phyloP scores from a whole-genome alignment of 30 jellyfish, hydroid and myxozoan genomes.

The Catostylus mosaicus region DNA sequence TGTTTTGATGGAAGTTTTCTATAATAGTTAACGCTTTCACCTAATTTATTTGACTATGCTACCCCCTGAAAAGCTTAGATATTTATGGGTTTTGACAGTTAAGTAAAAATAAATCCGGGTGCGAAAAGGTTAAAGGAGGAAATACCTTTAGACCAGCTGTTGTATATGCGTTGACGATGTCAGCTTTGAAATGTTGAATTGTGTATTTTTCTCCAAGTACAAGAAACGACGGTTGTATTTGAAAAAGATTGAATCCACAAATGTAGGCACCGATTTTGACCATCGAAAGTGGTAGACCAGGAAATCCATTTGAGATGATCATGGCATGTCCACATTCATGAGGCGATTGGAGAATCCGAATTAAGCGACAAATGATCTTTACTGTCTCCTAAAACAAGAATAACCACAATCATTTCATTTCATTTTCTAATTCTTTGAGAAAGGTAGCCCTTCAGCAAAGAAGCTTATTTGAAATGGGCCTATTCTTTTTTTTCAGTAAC shows the following conservation, averaged over 20 bases:
- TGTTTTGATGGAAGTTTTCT: neutral
- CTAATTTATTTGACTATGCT: too few relatives aligned
- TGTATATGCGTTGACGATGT: conserved; percentile 62
- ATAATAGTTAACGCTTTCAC: too few relatives aligned
- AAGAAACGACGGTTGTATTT: conserved; percentile 57
- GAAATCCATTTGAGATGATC: conserved; percentile 75
- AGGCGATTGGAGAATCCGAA: conserved; percentile 73
- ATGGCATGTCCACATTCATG: conserved; percentile 79
- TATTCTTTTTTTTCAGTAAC: too few relatives aligned
- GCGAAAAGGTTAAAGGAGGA: too few relatives aligned
- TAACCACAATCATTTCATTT: neutral
- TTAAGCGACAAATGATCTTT: conserved; percentile 52
- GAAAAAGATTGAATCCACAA: conserved; percentile 63
- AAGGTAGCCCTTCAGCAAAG: neutral
- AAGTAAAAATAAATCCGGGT: too few relatives aligned
- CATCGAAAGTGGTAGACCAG: conserved; percentile 70
- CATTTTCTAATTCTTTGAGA: too few relatives aligned
- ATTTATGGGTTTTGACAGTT: too few relatives aligned
- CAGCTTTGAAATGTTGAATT: conserved; percentile 62
- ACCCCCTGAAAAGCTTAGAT: too few relatives aligned
- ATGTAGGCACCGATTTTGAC: conserved; percentile 61
- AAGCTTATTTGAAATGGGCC: neutral
- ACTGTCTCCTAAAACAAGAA: conserved; percentile 42
- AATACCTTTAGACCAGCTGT: conserved; percentile 80
- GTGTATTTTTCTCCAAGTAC: conserved; percentile 63